These are phyloP conservation scores for Cichlasoma orientale DNA, from an alignment of 2,797 vertebrate species.

Conservation along the genomic window DNA sequence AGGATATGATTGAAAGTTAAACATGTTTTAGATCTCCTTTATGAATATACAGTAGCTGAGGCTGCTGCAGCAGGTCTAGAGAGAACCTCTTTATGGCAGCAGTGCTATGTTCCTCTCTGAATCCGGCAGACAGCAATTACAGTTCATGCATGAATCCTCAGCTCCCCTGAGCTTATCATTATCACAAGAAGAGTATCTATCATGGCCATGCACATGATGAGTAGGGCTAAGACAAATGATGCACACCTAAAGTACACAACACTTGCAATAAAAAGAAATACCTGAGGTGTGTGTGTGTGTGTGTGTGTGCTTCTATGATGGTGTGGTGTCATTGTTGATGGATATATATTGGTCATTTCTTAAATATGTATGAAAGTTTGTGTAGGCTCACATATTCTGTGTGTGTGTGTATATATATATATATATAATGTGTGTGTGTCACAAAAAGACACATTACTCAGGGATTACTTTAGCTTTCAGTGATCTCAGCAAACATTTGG, in stretches of 20 bases:
- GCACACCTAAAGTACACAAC: background rate
- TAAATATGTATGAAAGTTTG: background rate
- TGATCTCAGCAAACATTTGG: background rate
- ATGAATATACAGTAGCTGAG: background rate
- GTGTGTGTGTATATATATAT: too few species aligned
- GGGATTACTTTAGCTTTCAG: background rate
- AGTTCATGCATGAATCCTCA: conserved; percentile 22
- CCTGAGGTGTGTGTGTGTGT: background rate
- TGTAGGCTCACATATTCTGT: background rate
- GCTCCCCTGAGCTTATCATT: conserved; percentile 25
- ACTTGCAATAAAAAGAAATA: background rate
- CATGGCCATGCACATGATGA: background rate
- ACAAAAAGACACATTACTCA: background rate
- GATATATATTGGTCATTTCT: background rate
- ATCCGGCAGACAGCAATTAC: background rate
- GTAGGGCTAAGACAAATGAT: background rate
- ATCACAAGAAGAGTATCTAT: conserved; percentile 1
- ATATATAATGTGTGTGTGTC: background rate
- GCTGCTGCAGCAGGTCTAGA: background rate
- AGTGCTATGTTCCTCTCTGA: background rate
- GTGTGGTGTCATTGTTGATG: too few species aligned
- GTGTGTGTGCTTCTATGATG: background rate
- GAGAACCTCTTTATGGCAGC: background rate
- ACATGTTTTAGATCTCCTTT: background rate
- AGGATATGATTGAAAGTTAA: background rate